Percentiles rank a stretch among this genome's conserved stretches.
phyloP scores from a whole-genome alignment of 2,113 vertebrate species.

The Oryzias woworae region DNA sequence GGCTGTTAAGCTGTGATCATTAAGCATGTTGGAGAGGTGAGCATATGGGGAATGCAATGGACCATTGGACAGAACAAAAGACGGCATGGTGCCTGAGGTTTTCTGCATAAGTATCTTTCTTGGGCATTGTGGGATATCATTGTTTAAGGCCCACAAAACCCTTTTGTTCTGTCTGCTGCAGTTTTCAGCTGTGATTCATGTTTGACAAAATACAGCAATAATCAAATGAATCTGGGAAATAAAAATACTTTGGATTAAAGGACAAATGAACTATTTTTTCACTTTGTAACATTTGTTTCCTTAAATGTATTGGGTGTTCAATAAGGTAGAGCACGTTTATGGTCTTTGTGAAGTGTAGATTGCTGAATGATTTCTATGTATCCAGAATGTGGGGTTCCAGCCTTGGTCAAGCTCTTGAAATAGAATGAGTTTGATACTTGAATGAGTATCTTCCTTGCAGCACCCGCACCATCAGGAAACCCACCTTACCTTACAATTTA shows the following conservation, averaged over 20 bases:
- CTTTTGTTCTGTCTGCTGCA: conserved; percentile 33
- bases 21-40: conserved; percentile 63
- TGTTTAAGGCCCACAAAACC: conserved; percentile 36
- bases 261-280: no score
- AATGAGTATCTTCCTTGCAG: no score
- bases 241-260: not conserved
- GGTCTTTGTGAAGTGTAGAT: no score
- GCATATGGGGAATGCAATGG: conserved; percentile 71
- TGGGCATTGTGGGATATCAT: conserved; percentile 57
- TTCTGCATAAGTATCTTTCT: conserved; percentile 44
- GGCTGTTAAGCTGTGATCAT: conserved; percentile 65
- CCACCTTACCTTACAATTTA: no score
- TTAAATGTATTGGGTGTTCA: no score
- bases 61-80: conserved; percentile 63
- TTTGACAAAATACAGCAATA: conserved; percentile 21
- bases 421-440: no score
- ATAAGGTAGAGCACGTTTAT: no score
- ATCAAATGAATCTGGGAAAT: conserved; percentile 26
- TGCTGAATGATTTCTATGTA: no score
- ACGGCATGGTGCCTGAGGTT: conserved; percentile 51
- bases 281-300: no score
- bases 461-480: no score
- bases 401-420: no score
- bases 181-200: conserved; percentile 18
- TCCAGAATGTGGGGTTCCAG: no score